These are phyloP conservation scores for Spongilla lacustris DNA, from an alignment of 37 sponge, comb jelly and placozoan species.

Conservation along the genomic window DNA sequence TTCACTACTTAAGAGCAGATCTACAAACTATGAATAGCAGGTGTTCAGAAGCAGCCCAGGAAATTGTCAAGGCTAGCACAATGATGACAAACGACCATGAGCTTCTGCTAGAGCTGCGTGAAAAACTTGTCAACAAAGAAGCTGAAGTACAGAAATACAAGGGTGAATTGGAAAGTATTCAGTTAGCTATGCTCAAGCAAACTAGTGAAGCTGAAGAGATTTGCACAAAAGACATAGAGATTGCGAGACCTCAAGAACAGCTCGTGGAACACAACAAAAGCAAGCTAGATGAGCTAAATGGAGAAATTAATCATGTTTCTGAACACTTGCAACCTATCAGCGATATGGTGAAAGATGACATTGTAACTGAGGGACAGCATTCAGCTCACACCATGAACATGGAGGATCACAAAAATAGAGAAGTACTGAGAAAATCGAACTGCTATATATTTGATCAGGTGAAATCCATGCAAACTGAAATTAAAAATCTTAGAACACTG, in stretches of 20 bases:
- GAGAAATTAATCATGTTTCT: neutral
- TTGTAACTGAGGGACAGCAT: neutral
- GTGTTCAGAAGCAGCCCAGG: neutral
- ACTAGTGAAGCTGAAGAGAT: constrained; percentile 5
- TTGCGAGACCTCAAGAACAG: neutral
- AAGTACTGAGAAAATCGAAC: neutral
- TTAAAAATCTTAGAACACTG: neutral
- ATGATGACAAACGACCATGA: neutral
- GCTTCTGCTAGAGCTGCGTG: neutral
- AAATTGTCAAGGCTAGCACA: neutral
- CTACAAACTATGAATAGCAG: neutral
- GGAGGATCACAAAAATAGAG: neutral
- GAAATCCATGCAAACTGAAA: neutral
- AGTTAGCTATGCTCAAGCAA: no score
- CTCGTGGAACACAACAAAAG: neutral
- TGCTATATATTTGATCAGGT: neutral
- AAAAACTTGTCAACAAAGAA: neutral
- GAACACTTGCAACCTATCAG: neutral
- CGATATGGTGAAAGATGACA: neutral
- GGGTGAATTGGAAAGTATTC: neutral
- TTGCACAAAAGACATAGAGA: constrained; percentile 26
- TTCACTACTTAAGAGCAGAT: neutral
- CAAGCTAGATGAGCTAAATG: neutral
- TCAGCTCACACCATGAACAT: neutral
- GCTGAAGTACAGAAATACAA: neutral